Evolutionary conservation across 2,888 invertebrate genomes (phyloP), one percentile per base, ranked within the genome.

Genomic region (Plutella xylostella): DNA sequence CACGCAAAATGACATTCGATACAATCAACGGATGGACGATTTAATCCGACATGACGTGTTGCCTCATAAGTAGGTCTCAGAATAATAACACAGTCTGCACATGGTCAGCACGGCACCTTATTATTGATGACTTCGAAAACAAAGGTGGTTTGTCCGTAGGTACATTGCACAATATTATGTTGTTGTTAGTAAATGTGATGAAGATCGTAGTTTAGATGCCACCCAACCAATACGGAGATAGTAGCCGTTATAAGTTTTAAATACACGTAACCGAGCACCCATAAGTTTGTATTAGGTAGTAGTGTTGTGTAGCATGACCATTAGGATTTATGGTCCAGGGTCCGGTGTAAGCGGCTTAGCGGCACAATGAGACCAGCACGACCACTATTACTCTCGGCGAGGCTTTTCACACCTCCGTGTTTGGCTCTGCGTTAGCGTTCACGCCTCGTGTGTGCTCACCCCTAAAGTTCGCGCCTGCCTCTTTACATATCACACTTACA

Each of bases 401-500:
- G 60, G 71, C 79, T 82, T 83, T 83, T 83, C 82, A 83, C 83
- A 83, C 83, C 79, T 83, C 67, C 61, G 63, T 82, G 73, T 83
- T 83, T 82, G 80, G 62, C 57, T 57, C 59, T 57, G 63, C 56
- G 71, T 82, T 83, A 82, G 72, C 70, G 62, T 80, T 77, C 71
- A 82, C 83, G 75, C 82, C 79, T 78, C 60, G 58, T 69, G 73
- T 79, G 65, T 77, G 59, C 61, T 68, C 67, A 77, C 80, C 80
- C 79, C 65, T 72, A 74, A 72, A 69, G 66, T 72, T 82, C 74
- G 75, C 82, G 69, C 79, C 78, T 79, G 38, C 57, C 47, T 48
- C 57, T 55, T 51, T 68, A 82, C 75, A 82, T 83, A 80, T 64
- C 78, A 67, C 60, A 49, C 60, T 53, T 56, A 53, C 65, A 70